Percentiles rank a stretch among this genome's conserved stretches.
phyloP scores from a whole-genome alignment of 2,113 vertebrate species.

The Hiodon tergisus region DNA sequence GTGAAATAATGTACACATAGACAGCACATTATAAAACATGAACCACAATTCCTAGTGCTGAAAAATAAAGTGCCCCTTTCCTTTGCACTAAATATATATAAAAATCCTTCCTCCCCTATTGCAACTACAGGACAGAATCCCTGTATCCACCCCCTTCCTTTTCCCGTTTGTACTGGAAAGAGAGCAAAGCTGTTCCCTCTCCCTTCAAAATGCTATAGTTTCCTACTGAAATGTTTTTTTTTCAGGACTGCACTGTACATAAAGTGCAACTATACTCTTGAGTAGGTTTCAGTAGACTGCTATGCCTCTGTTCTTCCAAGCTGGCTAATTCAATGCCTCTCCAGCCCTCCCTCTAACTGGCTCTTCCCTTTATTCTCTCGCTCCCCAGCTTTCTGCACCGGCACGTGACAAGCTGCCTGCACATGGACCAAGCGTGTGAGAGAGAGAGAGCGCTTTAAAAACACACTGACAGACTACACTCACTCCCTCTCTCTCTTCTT shows the following conservation, averaged over 20 bases:
- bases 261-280: not conserved
- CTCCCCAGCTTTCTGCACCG: slow-evolving; percentile 58
- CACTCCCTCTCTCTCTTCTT: slow-evolving; percentile 13
- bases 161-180: slow-evolving; percentile 23
- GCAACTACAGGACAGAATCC: slow-evolving; percentile 22
- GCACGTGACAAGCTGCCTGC: slow-evolving; percentile 64
- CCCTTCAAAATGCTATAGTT: not conserved
- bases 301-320: slow-evolving; percentile 29
- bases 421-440: slow-evolving; percentile 70
- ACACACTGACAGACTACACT: slow-evolving; percentile 1
- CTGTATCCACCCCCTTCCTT: slow-evolving; percentile 30
- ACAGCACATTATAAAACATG: slow-evolving; percentile 45
- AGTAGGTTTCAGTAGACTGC: slow-evolving; percentile 34
- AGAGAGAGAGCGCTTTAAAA: slow-evolving; percentile 26
- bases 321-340: slow-evolving; percentile 18
- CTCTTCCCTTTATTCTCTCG: slow-evolving; percentile 37
- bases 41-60: slow-evolving; percentile 14
- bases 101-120: slow-evolving; percentile 27
- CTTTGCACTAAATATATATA: slow-evolving; percentile 32
- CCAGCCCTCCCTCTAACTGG: slow-evolving; percentile 29
- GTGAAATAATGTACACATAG: slow-evolving; percentile 40
- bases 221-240: too few species aligned
- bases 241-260: not conserved
- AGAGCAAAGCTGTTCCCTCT: slow-evolving; percentile 17
- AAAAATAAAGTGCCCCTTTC: slow-evolving; percentile 23